phyloP scores from a whole-genome alignment of 2,888 invertebrate species.

The Julus scandinavius region DNA sequence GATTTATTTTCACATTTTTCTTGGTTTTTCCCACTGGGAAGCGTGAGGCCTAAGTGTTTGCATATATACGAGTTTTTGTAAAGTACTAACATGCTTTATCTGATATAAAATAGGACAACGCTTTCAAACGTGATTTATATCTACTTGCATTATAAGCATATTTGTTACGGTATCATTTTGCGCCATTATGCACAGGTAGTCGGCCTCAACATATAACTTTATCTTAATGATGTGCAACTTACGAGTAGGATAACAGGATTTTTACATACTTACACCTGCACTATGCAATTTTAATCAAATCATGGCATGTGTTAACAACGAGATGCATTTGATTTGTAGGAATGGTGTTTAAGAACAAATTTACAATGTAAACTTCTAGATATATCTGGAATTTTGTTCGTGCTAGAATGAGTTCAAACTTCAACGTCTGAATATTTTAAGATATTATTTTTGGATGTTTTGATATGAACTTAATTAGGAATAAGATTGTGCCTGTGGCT shows the following conservation, averaged over 20 bases:
- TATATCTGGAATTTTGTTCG: no score
- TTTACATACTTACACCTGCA: background rate
- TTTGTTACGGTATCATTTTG: background rate
- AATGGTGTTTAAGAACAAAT: no score
- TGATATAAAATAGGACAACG: background rate
- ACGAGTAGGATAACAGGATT: background rate
- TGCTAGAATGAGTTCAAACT: no score
- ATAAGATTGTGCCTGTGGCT: no score
- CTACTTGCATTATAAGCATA: background rate
- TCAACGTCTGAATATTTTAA: no score
- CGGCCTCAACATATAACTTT: background rate
- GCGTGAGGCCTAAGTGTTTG: background rate
- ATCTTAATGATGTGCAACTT: background rate
- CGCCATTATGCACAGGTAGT: background rate
- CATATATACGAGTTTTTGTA: background rate
- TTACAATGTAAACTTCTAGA: no score
- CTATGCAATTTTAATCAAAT: no score
- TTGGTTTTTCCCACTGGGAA: background rate
- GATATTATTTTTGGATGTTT: no score
- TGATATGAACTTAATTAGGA: no score
- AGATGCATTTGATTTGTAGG: no score
- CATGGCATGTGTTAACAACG: no score
- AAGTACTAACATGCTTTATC: background rate
- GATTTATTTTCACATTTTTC: background rate
- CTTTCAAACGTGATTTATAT: conserved; percentile 30